A percentile compares a stretch with the other conserved stretches of the same genome.
Conservation (phyloP, 37 sponge, comb jelly and placozoan genomes). For the Halichondria panicea region DNA sequence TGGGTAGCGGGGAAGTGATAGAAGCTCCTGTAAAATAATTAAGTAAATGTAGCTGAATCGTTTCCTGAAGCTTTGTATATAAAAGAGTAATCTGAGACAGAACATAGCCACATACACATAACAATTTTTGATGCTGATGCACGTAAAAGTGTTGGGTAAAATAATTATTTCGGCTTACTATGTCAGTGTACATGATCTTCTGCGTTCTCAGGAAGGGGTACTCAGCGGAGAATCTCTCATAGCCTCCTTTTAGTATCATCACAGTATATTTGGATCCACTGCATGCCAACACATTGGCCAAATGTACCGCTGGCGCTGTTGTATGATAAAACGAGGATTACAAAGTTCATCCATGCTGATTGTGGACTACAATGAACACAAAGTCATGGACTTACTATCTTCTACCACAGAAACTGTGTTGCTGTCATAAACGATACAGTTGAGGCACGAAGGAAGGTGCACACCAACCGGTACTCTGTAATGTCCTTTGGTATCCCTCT, state of each 20-base stretch:
- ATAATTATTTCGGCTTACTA: constrained; percentile 40
- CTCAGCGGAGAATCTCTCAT: constrained; percentile 91
- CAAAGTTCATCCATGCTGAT: not conserved
- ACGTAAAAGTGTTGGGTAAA: not conserved
- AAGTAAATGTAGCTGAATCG: not conserved
- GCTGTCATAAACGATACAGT: constrained; percentile 91
- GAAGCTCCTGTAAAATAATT: constrained; percentile 67
- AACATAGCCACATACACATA: no score
- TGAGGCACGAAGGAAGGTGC: constrained; percentile 67
- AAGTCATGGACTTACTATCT: constrained; percentile 63
- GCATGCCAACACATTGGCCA: constrained; percentile 66
- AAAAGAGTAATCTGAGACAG: not conserved
- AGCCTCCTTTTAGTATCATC: constrained; percentile 91
- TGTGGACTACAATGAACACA: not conserved
- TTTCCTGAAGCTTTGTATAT: not conserved
- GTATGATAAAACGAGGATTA: not conserved
- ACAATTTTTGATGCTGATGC: not conserved
- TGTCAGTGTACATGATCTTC: constrained; percentile 79
- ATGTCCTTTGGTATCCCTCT: not conserved
- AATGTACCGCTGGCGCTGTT: constrained; percentile 76
- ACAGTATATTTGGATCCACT: constrained; percentile 80
- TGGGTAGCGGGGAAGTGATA: constrained; percentile 77
- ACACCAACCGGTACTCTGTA: constrained; percentile 39
- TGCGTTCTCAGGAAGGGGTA: constrained; percentile 93
- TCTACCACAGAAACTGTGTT: constrained; percentile 78